Evolutionary conservation across 2,113 vertebrate genomes (phyloP).

Genomic region (Peucedramus taeniatus): DNA sequence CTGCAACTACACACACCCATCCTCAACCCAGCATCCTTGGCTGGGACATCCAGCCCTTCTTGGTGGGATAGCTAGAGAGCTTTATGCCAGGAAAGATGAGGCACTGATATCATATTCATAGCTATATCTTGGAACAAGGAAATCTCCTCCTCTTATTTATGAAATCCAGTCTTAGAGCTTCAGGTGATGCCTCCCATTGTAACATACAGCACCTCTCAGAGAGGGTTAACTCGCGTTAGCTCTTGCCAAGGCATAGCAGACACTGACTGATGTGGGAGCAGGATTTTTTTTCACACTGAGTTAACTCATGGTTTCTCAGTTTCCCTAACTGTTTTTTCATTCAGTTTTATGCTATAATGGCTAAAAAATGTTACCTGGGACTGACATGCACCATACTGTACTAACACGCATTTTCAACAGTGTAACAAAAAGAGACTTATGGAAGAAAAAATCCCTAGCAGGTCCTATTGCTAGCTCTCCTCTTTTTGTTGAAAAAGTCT

Average conservation of each 20-base stretch:
- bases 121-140: not conserved
- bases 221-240: not conserved
- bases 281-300: not conserved
- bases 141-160: not conserved
- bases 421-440: not conserved
- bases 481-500: not conserved
- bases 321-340: not conserved
- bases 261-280: not conserved
- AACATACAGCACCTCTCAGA: not conserved
- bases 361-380: not conserved
- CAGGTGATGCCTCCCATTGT: not conserved
- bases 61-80: not conserved
- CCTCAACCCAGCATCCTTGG: not conserved
- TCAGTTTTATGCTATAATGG: not conserved
- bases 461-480: not conserved
- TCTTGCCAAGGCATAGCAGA: not conserved
- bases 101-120: not conserved
- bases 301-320: not conserved
- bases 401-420: not conserved
- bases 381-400: rapidly evolving
- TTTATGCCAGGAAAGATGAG: not conserved
- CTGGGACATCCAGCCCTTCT: not conserved
- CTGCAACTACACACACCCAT: not conserved
- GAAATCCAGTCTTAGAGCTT: not conserved
- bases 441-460: not conserved